phyloP scores from a whole-genome alignment of 2,888 invertebrate genomes.

The Furcula furcula region DNA sequence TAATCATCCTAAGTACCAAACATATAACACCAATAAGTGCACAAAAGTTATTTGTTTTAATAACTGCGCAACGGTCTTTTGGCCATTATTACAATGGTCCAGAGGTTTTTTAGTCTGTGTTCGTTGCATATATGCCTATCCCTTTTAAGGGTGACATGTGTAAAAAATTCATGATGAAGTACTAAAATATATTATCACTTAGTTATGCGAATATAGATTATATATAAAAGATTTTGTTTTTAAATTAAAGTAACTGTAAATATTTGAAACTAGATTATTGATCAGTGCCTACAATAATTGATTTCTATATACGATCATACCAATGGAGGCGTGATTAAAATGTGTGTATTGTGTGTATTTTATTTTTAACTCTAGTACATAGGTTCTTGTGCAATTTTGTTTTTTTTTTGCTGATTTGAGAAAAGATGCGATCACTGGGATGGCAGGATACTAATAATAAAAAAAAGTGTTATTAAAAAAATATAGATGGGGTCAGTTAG shows the following conservation, averaged over 20 bases:
- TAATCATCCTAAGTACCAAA: neutral
- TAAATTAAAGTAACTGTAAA: constrained; percentile 39
- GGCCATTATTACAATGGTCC: too few relatives aligned
- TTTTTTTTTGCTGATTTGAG: constrained; percentile 5
- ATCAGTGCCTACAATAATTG: constrained; percentile 46
- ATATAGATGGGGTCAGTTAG: too few relatives aligned
- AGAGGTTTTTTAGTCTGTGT: too few relatives aligned
- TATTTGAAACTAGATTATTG: constrained; percentile 43
- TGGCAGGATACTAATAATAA: constrained; percentile 10
- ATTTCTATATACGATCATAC: constrained; percentile 17
- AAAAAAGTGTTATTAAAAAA: constrained; percentile 8
- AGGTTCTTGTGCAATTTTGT: neutral
- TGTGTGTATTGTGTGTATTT: constrained; percentile 12
- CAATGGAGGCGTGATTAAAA: constrained; percentile 9
- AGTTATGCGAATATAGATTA: constrained; percentile 16
- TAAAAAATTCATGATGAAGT: constrained; percentile 24
- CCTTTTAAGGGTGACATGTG: too few relatives aligned
- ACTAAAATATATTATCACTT: constrained; percentile 26
- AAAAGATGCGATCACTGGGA: too few relatives aligned
- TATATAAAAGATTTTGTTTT: constrained; percentile 15
- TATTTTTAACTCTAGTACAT: constrained; percentile 4
- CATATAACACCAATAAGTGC: neutral
- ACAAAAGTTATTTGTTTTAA: neutral
- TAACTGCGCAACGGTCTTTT: too few relatives aligned
- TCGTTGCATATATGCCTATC: too few relatives aligned